phyloP scores from a whole-genome alignment of 2,797 vertebrate genomes.

The Tympanoctomys barrerae region DNA sequence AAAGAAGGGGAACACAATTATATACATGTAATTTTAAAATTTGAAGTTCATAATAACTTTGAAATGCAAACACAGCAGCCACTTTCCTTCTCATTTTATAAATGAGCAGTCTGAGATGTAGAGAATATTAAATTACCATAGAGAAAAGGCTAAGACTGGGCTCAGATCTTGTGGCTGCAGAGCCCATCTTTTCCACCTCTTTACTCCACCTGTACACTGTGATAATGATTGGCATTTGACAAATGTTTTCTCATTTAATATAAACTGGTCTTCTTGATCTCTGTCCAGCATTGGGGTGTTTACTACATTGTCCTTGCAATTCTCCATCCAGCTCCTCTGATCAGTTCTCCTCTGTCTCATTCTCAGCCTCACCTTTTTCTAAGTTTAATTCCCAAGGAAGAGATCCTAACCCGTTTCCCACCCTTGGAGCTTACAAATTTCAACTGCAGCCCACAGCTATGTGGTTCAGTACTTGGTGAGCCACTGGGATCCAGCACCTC shows the following conservation, averaged over 20 bases:
- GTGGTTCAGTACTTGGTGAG: neutral
- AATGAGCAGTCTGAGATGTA: conserved; percentile 37
- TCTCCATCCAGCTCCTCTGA: neutral
- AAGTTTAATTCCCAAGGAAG: neutral
- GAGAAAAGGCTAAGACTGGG: neutral
- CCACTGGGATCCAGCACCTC: neutral
- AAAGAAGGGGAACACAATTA: neutral
- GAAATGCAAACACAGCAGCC: conserved; percentile 25
- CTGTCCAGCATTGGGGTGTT: neutral
- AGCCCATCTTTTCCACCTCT: neutral
- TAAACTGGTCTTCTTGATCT: neutral
- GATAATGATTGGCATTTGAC: neutral
- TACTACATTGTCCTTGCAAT: neutral
- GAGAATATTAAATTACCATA: conserved; percentile 25
- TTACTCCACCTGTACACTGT: neutral
- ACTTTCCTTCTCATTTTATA: conserved; percentile 34
- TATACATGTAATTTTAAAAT: conserved; percentile 19
- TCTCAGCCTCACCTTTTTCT: neutral
- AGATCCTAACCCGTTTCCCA: neutral
- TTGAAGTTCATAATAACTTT: conserved; percentile 41
- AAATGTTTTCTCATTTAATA: neutral
- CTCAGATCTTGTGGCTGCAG: neutral
- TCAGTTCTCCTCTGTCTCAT: conserved; percentile 1
- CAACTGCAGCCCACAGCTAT: neutral
- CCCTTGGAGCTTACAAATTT: neutral